Conservation (phyloP, 2,888 invertebrate genomes). For the Automeris io region DNA sequence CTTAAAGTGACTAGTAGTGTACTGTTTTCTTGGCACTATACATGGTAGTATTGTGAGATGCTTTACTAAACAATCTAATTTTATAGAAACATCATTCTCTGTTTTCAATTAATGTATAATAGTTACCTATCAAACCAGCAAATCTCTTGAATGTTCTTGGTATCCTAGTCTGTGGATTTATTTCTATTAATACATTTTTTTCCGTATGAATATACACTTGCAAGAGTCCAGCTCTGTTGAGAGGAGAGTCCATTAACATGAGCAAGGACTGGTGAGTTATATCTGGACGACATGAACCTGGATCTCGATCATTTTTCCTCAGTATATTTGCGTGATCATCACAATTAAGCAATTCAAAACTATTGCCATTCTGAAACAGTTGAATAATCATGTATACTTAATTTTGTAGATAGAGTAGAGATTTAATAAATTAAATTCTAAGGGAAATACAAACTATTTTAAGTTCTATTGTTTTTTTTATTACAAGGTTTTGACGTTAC, state of each 20-base stretch:
- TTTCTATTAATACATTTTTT: slow-evolving; percentile 94
- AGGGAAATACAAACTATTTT: not conserved
- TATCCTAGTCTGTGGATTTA: slow-evolving; percentile 97
- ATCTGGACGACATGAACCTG: slow-evolving; percentile 94
- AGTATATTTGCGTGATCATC: slow-evolving; percentile 93
- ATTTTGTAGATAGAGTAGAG: not conserved
- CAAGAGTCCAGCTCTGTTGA: slow-evolving; percentile 96
- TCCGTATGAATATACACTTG: slow-evolving; percentile 96
- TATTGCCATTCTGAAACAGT: slow-evolving; percentile 85
- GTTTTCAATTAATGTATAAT: not conserved
- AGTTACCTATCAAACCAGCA: slow-evolving; percentile 94
- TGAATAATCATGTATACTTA: not conserved
- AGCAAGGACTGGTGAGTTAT: slow-evolving; percentile 98
- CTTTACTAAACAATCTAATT: not conserved
- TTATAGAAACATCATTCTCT: not conserved
- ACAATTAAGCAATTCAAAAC: slow-evolving; percentile 94
- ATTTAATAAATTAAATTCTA: not conserved
- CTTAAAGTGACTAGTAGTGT: too few relatives aligned
- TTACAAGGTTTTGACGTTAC: not conserved
- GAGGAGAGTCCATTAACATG: slow-evolving; percentile 98
- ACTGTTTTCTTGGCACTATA: too few relatives aligned
- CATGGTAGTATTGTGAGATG: not conserved
- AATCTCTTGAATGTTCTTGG: slow-evolving; percentile 98
- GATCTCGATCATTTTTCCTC: slow-evolving; percentile 90
- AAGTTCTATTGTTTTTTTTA: not conserved